These are phyloP conservation scores for Cervus canadensis DNA, from an alignment of 2,113 vertebrate genomes.

Conservation along the genomic window DNA sequence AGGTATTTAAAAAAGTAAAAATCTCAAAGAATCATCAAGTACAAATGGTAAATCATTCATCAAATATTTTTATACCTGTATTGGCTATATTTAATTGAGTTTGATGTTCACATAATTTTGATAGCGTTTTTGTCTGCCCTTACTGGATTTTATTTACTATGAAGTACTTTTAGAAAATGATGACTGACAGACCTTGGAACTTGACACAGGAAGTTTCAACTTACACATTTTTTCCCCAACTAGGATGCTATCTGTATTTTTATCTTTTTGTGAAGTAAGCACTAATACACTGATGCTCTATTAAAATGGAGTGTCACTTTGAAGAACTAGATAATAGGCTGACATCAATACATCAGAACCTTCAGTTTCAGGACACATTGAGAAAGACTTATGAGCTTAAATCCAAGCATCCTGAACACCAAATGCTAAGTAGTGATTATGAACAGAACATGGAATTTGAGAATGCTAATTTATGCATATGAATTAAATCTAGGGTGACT, in stretches of 20 bases:
- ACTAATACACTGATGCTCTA: not conserved
- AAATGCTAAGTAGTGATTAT: not conserved
- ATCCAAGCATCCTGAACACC: not conserved
- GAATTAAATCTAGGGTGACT: not conserved
- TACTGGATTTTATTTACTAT: not conserved
- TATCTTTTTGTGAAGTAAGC: not conserved
- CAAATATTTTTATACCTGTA: not conserved
- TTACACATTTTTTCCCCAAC: not conserved
- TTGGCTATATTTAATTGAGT: not conserved
- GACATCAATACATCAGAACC: constrained; percentile 34
- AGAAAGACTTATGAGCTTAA: not conserved
- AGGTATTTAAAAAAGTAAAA: not conserved
- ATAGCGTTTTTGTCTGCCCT: not conserved
- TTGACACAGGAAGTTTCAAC: not conserved
- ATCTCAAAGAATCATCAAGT: not conserved
- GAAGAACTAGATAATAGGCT: constrained; percentile 15
- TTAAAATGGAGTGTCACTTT: constrained; percentile 44
- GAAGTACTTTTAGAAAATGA: not conserved
- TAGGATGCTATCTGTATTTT: constrained; percentile 12
- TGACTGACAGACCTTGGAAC: not conserved
- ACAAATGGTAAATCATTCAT: not conserved
- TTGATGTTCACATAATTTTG: not conserved
- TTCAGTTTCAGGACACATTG: not conserved
- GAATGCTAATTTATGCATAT: not conserved
- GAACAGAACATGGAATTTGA: not conserved